Evolutionary conservation across 37 sponge, comb jelly and placozoan genomes (phyloP), one percentile per base, ranked within the genome.

Genomic region (Chondrilla cf. caribensis): DNA sequence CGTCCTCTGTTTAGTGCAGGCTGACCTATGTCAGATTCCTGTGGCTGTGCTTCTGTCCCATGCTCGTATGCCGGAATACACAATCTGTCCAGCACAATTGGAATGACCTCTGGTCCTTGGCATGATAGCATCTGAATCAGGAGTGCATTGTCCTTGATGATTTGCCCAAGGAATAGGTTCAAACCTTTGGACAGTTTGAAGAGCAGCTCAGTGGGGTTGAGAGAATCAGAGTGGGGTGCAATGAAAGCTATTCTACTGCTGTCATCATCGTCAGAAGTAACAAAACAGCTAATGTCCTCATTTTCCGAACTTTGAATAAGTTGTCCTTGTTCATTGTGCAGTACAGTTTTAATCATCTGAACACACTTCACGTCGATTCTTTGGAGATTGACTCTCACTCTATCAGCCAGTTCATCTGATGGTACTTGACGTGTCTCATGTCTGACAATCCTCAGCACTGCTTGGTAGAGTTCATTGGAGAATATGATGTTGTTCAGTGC

Each of bases 261-360:
- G 21, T 11, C 38, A 40, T 40, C 76, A 24, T 73, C 41, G 15
- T 39, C 41, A 17, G 39, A 24, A n/a, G 25, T 18, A 19, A 73
- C 44, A 5, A 73, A 42, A 40, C 76, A 39, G 25, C 18, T 36
- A 43, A 22, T 18, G 40, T 42, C 44, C 1, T 39, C 41, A 40
- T 1, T 24, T 37, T 6, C 24, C 18, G 76, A 73, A 42, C 40
- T 73, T 1, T 41, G 44, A 22, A 73, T 8, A 5, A 36, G 22
- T 40, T 73, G 44, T 2, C 44, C 44, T 2, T 73, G 41, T 24
- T 73, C 76, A 73, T 73, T 22, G 2, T 15, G 22, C 36, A 73
- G 76, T 18, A 40, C 76, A 36, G 76, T 73, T 21, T 39, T 73
- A 24, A 73, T 73, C 44, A 73, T 39, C 25, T 73, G 76, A 4